Conservation (phyloP, 2,113 vertebrate species). For the Macroglossus sobrinus region DNA sequence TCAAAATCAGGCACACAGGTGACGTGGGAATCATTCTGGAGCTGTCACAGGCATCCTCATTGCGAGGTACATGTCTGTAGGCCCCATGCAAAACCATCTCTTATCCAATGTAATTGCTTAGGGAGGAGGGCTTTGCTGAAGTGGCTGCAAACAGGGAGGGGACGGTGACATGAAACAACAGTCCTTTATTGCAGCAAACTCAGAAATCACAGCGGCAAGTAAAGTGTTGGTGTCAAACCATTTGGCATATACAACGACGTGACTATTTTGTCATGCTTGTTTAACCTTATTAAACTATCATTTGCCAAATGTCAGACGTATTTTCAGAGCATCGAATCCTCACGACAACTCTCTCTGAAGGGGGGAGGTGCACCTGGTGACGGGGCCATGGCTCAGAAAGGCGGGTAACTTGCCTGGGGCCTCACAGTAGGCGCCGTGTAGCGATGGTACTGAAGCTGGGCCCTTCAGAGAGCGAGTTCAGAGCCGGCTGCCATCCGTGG, state of each 20-base stretch:
- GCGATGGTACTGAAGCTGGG: fast-evolving
- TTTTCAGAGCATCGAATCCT: neutral
- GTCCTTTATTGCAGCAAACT: neutral
- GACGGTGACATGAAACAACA: neutral
- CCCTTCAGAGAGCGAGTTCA: neutral
- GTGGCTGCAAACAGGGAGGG: neutral
- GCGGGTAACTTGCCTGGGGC: neutral
- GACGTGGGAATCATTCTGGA: neutral
- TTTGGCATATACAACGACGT: neutral
- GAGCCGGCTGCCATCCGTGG: neutral
- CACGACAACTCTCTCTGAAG: neutral
- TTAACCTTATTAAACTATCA: neutral
- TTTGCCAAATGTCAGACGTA: neutral
- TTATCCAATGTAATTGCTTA: neutral
- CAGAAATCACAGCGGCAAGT: neutral
- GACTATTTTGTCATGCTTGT: neutral
- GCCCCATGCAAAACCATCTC: neutral
- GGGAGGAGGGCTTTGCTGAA: neutral
- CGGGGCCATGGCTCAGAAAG: too few relatives aligned
- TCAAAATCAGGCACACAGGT: neutral
- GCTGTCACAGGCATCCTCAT: neutral
- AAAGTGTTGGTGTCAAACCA: neutral
- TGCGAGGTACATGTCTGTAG: neutral
- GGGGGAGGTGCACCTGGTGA: neutral
- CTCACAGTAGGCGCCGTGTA: neutral